These are phyloP conservation scores for Karalla daura DNA, from an alignment of 2,797 vertebrate species.

Conservation along the genomic window DNA sequence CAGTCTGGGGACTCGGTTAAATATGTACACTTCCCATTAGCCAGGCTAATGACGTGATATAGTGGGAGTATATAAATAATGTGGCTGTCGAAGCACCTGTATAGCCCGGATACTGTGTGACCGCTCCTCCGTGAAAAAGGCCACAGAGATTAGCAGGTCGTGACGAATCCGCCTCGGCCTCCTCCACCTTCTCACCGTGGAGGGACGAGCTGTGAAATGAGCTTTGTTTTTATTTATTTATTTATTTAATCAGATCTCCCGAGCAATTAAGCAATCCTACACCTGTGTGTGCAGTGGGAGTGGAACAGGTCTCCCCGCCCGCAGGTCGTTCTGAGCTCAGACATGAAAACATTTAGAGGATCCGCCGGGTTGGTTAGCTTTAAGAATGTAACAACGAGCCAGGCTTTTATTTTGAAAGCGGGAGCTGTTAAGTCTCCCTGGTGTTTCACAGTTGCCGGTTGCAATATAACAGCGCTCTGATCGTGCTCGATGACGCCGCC, in stretches of 20 bases:
- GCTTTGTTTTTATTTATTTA: conserved; percentile 66
- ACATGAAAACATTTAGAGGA: conserved; percentile 17
- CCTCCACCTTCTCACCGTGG: conserved; percentile 26
- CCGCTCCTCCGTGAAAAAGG: conserved; percentile 58
- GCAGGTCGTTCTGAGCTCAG: too few relatives aligned
- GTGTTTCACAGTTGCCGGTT: background rate
- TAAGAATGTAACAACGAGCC: conserved; percentile 22
- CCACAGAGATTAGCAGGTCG: conserved; percentile 50
- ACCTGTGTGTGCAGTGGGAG: conserved; percentile 18
- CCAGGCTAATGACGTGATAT: conserved; percentile 31
- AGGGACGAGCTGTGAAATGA: conserved; percentile 68
- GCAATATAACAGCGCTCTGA: conserved; percentile 12
- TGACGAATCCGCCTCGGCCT: conserved; percentile 47
- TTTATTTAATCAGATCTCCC: too few relatives aligned
- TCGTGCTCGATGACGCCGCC: conserved; percentile 11
- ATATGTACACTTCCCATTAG: conserved; percentile 34
- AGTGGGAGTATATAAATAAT: conserved; percentile 44
- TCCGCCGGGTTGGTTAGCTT: conserved; percentile 15
- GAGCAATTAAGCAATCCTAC: conserved; percentile 30
- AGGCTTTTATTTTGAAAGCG: conserved; percentile 12
- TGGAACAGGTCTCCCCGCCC: background rate
- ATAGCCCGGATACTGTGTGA: conserved; percentile 32
- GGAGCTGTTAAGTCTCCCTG: background rate
- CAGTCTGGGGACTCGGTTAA: conserved; percentile 26
- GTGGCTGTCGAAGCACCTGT: conserved; percentile 48